Conservation (phyloP, 2,113 vertebrate genomes). For the Echinops telfairi region DNA sequence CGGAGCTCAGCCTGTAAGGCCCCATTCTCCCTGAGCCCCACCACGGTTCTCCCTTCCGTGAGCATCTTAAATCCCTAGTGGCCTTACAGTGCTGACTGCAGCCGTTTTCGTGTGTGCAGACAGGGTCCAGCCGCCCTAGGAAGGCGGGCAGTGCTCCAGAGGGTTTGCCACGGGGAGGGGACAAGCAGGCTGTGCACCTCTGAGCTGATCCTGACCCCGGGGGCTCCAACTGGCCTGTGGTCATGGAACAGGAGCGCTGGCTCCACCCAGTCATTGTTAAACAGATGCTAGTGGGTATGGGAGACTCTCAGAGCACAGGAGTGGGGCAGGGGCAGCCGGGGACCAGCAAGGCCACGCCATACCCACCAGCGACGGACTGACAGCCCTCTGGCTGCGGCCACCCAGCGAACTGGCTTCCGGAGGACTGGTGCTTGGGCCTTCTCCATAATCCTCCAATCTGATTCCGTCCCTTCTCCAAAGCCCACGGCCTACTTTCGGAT, state of each 20-base stretch:
- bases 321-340: background rate
- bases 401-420: background rate
- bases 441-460: background rate
- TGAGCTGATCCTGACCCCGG: background rate
- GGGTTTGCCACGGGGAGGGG: background rate
- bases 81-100: background rate
- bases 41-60: background rate
- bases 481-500: background rate
- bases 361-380: background rate
- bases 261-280: constrained; percentile 34
- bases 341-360: background rate
- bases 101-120: constrained; percentile 24
- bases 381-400: too few species aligned
- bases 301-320: background rate
- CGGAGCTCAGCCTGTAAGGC: background rate
- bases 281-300: background rate
- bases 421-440: background rate
- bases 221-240: background rate
- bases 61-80: background rate
- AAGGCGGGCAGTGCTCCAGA: background rate
- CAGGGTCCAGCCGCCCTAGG: background rate
- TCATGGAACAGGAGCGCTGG: background rate
- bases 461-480: background rate
- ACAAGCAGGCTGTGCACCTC: background rate
- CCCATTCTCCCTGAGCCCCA: background rate